Base-by-base conservation (phyloP, 2,797 vertebrate genomes). In the Lithobates sylvaticus region DNA sequence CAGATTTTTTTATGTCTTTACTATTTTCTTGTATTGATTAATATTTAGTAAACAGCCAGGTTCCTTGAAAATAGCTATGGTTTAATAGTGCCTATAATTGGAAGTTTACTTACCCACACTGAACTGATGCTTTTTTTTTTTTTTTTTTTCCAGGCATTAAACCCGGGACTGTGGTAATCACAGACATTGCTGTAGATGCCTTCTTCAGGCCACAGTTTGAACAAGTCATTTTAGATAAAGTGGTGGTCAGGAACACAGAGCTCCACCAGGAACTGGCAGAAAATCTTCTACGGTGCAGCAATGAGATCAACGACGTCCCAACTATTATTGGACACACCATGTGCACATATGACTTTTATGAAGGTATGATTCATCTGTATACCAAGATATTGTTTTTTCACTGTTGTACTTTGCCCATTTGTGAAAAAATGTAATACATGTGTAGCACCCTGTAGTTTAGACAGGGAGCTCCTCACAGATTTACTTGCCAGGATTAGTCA, bases 331-430 rank as follows among this genome's bases (percentile, higher is more conserved):
- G 96, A 86, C 96, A 96, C 29, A 96, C 95, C 26, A 94, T 97
- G 96, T 97, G 96, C 93, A 97, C 96, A 77, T 93, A 95, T 0
- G 96, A 97, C 90, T 99, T 98, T 91, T 97, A 97, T 0, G 94
- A 98, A 95, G 97, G 96, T 97, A 15, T 0, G 32, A 84, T 21
- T 81, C 65, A 73, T 47, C 29, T 72, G 12, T 29, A 50, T 2
- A 67, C 1, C 10, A 10, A n/a, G 10, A 54, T 18, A 54, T 15
- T 47, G 12, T 10, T 13, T 47, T 47, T 10, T 47, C 13, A 3
- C 0, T 1, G 15, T 1, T 47, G 12, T 47, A 47, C 44, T 47
- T 47, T 47, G 44, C 44, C 44, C 44, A 47, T 47, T 47, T 47
- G 10, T 47, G 9, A 47, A 47, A 5, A 54, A 54, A 54, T 4